Evolutionary conservation across 2,888 invertebrate genomes (phyloP).

Genomic region (Marronus borbonicus): DNA sequence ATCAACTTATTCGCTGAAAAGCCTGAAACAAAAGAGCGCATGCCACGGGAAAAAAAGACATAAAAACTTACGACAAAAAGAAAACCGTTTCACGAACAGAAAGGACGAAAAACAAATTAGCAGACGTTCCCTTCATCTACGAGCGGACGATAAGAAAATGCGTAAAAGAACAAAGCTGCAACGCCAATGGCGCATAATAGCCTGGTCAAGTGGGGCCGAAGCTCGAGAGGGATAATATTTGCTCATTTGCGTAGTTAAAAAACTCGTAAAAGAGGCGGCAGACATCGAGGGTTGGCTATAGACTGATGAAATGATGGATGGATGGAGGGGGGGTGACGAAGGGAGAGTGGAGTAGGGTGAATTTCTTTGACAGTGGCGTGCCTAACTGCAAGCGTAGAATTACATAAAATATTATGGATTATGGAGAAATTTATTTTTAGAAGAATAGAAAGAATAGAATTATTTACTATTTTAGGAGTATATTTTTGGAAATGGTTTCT

Average conservation of each 20-base stretch:
- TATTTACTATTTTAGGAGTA: too few species aligned
- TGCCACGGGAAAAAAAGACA: neutral
- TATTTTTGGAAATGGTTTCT: too few species aligned
- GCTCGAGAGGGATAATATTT: slow-evolving; percentile 19
- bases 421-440: neutral
- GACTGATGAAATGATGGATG: too few species aligned
- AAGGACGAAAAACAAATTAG: neutral
- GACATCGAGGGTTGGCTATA: neutral
- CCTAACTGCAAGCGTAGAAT: neutral
- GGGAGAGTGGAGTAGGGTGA: neutral
- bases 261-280: neutral
- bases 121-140: neutral
- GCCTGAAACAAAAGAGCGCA: neutral
- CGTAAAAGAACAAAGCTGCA: neutral
- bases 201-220: slow-evolving; percentile 28
- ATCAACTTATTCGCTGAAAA: neutral
- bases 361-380: neutral
- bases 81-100: neutral
- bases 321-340: too few species aligned
- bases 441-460: neutral
- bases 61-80: slow-evolving; percentile 7
- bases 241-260: slow-evolving; percentile 27
- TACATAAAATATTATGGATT: neutral
- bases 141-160: slow-evolving; percentile 1
- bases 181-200: neutral